Percentiles rank a stretch among this genome's conserved stretches.
phyloP scores from a whole-genome alignment of 2,797 vertebrate species.

The Furcifer pardalis region DNA sequence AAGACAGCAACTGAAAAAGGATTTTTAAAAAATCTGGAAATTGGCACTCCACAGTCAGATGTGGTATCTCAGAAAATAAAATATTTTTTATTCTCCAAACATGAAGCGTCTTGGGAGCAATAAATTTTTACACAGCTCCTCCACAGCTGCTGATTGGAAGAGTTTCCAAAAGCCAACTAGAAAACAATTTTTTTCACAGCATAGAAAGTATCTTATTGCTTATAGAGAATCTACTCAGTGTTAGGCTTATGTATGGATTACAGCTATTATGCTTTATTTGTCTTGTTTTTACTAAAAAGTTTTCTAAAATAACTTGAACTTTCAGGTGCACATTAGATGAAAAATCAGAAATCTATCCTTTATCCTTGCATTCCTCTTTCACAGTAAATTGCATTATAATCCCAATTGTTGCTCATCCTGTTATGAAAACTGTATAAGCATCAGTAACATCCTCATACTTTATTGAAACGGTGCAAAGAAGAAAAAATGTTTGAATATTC shows the following conservation, averaged over 20 bases:
- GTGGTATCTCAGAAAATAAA: not conserved
- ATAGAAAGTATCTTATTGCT: not conserved
- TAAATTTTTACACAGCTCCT: not conserved
- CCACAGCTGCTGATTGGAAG: conserved; percentile 10
- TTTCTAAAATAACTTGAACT: not conserved
- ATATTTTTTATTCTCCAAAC: not conserved
- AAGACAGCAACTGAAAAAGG: not conserved
- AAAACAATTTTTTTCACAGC: not conserved
- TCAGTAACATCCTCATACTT: no score
- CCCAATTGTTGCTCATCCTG: not conserved
- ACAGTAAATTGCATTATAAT: not conserved
- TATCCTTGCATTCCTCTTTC: not conserved
- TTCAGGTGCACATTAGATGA: no score
- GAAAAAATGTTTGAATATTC: not conserved
- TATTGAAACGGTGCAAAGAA: not conserved
- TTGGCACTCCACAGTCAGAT: not conserved
- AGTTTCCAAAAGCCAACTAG: not conserved
- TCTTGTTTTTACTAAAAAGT: not conserved
- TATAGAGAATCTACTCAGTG: not conserved
- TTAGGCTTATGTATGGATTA: not conserved
- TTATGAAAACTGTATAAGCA: not conserved
- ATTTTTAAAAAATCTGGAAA: not conserved
- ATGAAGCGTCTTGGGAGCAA: not conserved
- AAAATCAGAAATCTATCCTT: not conserved
- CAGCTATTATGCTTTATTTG: not conserved